Evolutionary conservation across 1,140 invertebrate species (phyloP).

Genomic region (Drosophila truncata): DNA sequence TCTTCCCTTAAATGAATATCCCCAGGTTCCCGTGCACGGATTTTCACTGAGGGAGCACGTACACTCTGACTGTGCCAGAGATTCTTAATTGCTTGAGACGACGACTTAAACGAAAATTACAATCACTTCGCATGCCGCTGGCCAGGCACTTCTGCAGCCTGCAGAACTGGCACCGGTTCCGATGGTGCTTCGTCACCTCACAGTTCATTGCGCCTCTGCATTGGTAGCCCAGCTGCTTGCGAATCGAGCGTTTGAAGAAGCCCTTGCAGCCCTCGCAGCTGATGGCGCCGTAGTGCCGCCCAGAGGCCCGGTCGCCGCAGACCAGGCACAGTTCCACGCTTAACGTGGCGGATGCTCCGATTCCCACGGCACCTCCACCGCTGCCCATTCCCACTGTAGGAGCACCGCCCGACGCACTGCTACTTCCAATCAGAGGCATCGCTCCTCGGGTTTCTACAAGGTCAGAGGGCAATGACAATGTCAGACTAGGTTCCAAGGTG

Average conservation of each 20-base stretch:
- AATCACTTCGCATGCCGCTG: slow-evolving; percentile 99
- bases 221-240: slow-evolving; percentile 97
- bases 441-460: slow-evolving; percentile 65
- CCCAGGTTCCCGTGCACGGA: background rate
- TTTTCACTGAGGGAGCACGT: slow-evolving; percentile 30
- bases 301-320: slow-evolving; percentile 97
- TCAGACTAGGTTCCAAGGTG: slow-evolving; percentile 46
- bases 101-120: slow-evolving; percentile 90
- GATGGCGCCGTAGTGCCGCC: slow-evolving; percentile 97
- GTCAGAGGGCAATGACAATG: slow-evolving; percentile 34
- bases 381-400: slow-evolving; percentile 14
- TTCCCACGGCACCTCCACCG: slow-evolving; percentile 42
- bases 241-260: slow-evolving; percentile 96
- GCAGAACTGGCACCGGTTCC: slow-evolving; percentile 99
- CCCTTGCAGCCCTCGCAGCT: slow-evolving; percentile 97
- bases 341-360: slow-evolving; percentile 69
- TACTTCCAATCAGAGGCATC: slow-evolving; percentile 52
- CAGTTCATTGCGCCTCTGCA: slow-evolving; percentile 98
- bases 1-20: slow-evolving; percentile 3
- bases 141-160: slow-evolving; percentile 98
- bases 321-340: slow-evolving; percentile 95
- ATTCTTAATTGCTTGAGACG: slow-evolving; percentile 71
- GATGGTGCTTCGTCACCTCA: slow-evolving; percentile 98
- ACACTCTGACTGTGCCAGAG: slow-evolving; percentile 44
- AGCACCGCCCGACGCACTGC: slow-evolving; percentile 36